Base-by-base conservation (phyloP, 2,888 invertebrate species). In the Aelia acuminata region DNA sequence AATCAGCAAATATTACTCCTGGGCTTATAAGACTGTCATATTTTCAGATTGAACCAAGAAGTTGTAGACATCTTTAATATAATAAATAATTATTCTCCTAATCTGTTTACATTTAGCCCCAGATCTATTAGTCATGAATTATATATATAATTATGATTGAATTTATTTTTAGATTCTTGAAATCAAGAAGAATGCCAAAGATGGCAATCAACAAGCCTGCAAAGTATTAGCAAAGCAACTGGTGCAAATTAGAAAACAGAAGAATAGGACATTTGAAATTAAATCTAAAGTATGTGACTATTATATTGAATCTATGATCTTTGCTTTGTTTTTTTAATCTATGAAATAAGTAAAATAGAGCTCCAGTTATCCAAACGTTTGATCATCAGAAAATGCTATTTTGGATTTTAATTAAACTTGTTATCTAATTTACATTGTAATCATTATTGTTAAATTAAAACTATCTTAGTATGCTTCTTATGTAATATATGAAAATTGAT, bases 181-280 rank as follows among this genome's bases (percentile, higher is more conserved):
- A 92, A 98, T 98, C 86, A 97, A 96, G 92, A 97, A 97, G 91
- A 94, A 96, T 92, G 98, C 98, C 0, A 96, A 96, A 91, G 95
- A 96, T 91, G 98, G 98, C 15, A 96, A 98, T 91, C 96, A 95
- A 91, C 97, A 97, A 91, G 96, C 96, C 18, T 96, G 96, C 91
- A 95, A 94, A 91, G 94, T 97, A 90, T 93, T 98, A 90, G 98
- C 98, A 0, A 98, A 98, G 92, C 98, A 98, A 92, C 93, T 98
- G 87, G 95, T 98, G 0, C 96, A 96, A 91, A 92, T 98, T 89
- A 94, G 98, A 87, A 98, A 98, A 92, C 98, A 98, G 92, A 98
- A 97, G 92, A 95, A 95, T 35, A 94, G 97, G 91, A 95, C 96
- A 87, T 96, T 95, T 92, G 94, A 96, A 47, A 97, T 97, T 88